Percentiles rank a stretch among this genome's conserved stretches.
These are phyloP conservation scores for Sepioteuthis lessoniana DNA, from an alignment of 2,888 invertebrate species.

Conservation along the genomic window DNA sequence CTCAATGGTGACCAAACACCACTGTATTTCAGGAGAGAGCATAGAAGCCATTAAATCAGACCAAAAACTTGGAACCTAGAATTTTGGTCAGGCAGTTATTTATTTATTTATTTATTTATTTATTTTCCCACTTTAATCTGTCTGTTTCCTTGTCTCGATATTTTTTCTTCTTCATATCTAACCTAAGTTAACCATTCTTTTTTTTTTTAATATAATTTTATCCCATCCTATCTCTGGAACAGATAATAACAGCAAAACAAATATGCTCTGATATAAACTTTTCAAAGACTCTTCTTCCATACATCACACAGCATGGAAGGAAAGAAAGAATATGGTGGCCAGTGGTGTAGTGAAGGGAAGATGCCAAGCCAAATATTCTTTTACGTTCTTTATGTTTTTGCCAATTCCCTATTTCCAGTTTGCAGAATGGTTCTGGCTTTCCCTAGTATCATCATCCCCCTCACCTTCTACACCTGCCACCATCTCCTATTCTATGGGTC, in stretches of 20 bases:
- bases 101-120: not conserved
- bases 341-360: not conserved
- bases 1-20: not conserved
- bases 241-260: not conserved
- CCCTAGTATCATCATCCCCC: not conserved
- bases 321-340: not conserved
- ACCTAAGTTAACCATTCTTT: slow-evolving; percentile 10
- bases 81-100: not conserved
- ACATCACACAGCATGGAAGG: not conserved
- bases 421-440: not conserved
- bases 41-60: not conserved
- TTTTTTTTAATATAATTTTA: not conserved
- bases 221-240: not conserved
- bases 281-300: not conserved
- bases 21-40: not conserved
- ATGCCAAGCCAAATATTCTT: not conserved
- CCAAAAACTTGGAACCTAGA: not conserved
- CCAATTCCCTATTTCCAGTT: not conserved
- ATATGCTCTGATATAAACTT: slow-evolving; percentile 11
- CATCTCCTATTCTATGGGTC: not conserved
- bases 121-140: not conserved
- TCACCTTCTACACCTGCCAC: not conserved
- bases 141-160: not conserved
- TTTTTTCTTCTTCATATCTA: not conserved
- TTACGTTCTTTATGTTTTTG: not conserved